Base-by-base conservation (phyloP, 2,113 vertebrate species). In the Psittacus erithacus region DNA sequence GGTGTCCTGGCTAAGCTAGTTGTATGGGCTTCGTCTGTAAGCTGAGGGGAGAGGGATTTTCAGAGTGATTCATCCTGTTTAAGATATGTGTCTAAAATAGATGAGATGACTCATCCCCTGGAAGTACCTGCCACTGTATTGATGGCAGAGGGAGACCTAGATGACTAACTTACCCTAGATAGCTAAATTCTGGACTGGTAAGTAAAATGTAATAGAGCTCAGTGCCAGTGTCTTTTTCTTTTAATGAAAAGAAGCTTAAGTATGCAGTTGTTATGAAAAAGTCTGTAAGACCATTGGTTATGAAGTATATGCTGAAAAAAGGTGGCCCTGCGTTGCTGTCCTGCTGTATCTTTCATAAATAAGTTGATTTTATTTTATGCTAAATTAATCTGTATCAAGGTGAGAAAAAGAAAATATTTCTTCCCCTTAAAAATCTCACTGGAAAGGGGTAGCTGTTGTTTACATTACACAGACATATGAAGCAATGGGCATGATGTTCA, bases 71-170 rank as follows among this genome's bases (percentile, higher is more conserved):
- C 95, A 96, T 78, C 8, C 69, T 71, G 83, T 78, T 94, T 84
- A 35, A 94, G 80, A 95, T 55, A 70, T 3, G 33, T 84, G 55
- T 97, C 95, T 92, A 82, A 96, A 97, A 97, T 92, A 95, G 96
- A 95, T 31, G 69, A 82, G 50, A 31, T 96, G 95, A 96, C 57
- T 96, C 91, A 97, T 76, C 62, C 69, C 71, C 64, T 96, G 88
- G 88, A 95, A 91, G 95, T 97, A 93, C 94, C 94, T 96, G 96
- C 86, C 89, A 91, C 91, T 93, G 77, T 47, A 18, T 65, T 96
- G 93, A 94, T 20, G 47, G 46, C 84, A 91, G 92, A 96, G 93
- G 95, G 93, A 96, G 94, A 96, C 93, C 93, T 96, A 93, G 80
- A 93, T 95, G 92, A 92, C 77, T 97, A 93, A 96, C 62, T 78